Evolutionary conservation across 1,140 invertebrate genomes (phyloP), one percentile per base, ranked within the genome.

Genomic region (Patella vulgata): DNA sequence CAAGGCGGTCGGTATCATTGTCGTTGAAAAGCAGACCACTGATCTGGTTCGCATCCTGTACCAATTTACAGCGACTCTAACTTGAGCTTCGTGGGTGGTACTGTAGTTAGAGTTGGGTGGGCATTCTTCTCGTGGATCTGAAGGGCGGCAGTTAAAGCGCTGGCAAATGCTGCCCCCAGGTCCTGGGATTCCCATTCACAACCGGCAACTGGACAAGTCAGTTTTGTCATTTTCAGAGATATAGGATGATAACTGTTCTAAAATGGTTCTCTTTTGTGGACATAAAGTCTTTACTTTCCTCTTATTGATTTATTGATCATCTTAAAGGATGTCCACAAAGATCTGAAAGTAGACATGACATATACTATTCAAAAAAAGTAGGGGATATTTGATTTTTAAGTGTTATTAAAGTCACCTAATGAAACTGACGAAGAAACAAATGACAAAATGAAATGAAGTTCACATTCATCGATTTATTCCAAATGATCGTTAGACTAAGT

Each of bases 141-240:
- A 8, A 67, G 59, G 23, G 59, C 65, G 9, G 66, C 33, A 4
- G 53, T 63, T 12, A 68, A n/a, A 5, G 61, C 56, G n/a, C 40
- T 56, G 8, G 66, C 66, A 42, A 68, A 64, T 1, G 50, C 61
- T 40, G 25, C 48, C 31, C 55, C 57, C 27, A 68, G 56, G 52
- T 68, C 55, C 40, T 64, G 60, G 17, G 66, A 68, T 36, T 64
- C 1, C 56, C 66, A 68, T 21, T 58, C 56, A 59, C 66, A 68
- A 21, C 60, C 61, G 23, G 54, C 60, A 14, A 68, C 25, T 28
- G 59, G 59, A 43, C 59, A 67, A 40, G 17, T 21, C 27, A 61
- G 25, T 8, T 21, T 12, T 42, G 59, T 50, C 59, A 61, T 55
- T 17, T 25, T 52, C 46, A 52, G 19, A 31, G 51, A 21, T 52